Evolutionary conservation across 1,140 invertebrate genomes (phyloP), one percentile per base, ranked within the genome.

Genomic region (Drosophila tropicalis): DNA sequence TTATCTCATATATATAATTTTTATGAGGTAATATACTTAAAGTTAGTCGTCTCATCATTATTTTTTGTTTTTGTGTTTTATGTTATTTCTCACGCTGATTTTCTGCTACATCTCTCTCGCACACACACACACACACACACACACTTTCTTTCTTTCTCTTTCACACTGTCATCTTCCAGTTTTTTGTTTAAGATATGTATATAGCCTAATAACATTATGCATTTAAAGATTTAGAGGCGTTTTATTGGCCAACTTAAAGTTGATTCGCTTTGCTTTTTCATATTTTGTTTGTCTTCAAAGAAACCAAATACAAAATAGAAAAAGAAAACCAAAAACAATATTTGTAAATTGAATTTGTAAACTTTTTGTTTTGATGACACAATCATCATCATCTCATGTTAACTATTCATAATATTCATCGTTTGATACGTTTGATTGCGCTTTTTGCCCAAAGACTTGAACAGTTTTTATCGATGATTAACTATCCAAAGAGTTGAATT

Each of bases 191-290:
- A 47, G 15, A 17, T 6, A 2, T 15, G 1, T 17, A 47, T 19
- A 19, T 19, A 29, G 29, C 29, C 29, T 17, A 17, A 47, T 47
- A 47, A 51, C 12, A 51, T 51, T 51, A 51, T 51, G 44, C 40
- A 12, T 67, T 69, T 70, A 9, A n/a, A 6, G 54, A 70, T 66
- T 74, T 70, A 65, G 62, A 34, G 62, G 36, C 57, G 47, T 70
- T 76, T 76, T 76, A 76, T 76, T 72, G 41, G 61, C 34, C 57
- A 76, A 69, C 65, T 76, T 39, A 44, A 39, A 63, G 40, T 15
- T 44, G 60, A 40, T 62, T 69, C 17, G 29, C n/a, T 13, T 13
- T 40, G 25, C n/a, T 19, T 68, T 39, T 13, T 39, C 36, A 32
- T 60, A 5, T n/a, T 40, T 62, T 58, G 32, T 3, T 17, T 13